Evolutionary conservation across 2,888 invertebrate species (phyloP), one percentile per base, ranked within the genome.

Genomic region (Euzophera pinguis): DNA sequence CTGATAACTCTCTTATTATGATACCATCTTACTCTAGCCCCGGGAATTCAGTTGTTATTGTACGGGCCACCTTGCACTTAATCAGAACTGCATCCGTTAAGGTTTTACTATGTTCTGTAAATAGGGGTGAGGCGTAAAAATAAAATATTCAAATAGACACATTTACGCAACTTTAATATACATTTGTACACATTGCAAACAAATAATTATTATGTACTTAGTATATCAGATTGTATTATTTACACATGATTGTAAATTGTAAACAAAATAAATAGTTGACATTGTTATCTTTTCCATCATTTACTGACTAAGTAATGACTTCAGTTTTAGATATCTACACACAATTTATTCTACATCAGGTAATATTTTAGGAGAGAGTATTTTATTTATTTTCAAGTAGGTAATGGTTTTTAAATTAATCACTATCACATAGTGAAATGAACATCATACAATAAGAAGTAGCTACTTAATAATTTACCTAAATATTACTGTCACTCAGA

Each of bases 151-250:
- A 57, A 65, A 57, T 56, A 59, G 56, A 59, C 60, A 56, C 53
- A 66, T 65, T 73, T 71, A 72, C 64, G 69, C 69, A 72, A 65
- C 62, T 84, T 84, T 86, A 85, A 79, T 88, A 81, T 87, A 89
- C 87, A 87, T 87, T 86, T 89, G 87, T 89, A 89, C 88, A 89
- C 65, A 67, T 78, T 77, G 69, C 67, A 75, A 82, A 67, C 70
- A 75, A 75, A 81, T 78, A 52, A 53, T 53, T 50, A 76, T 76
- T 73, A 81, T 84, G 81, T 85, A 82, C 78, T 78, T 78, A 78
- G 67, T 75, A 75, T 71, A 71, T 71, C 65, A 61, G 67, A 75
- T 74, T 68, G 66, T 67, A 74, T 74, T 87, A 87, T 89, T 78
- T 88, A 88, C 87, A 87, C 65, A 68, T 71, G 65, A 22, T 7